Base-by-base conservation (phyloP, 1,140 invertebrate genomes). In the Portunus trituberculatus region DNA sequence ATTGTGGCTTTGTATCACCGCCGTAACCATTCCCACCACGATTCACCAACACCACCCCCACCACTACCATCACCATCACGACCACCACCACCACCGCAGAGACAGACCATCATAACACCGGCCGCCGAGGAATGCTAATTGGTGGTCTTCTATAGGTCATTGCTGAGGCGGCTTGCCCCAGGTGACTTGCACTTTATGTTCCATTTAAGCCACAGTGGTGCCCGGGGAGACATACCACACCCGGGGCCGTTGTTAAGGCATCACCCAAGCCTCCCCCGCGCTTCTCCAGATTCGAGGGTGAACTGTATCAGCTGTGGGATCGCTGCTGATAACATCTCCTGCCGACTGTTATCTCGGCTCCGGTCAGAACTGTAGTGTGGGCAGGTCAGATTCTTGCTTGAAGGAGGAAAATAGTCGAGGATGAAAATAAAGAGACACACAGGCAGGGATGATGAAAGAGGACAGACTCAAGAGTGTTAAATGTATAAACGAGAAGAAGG, bases 41-140 rank as follows among this genome's bases (percentile, higher is more conserved):
- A 76, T 76, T 16, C 16, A n/a, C 59, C 7, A 76, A 25, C 20
- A 76, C 59, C 20, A 25, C n/a, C n/a, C n/a, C n/a, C n/a, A 4
- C 20, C 59, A 76, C 25, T n/a, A 76, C 67, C 67, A 76, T 0
- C 67, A 76, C 67, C 67, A 76, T 25, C 67, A n/a, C 67, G 10
- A 76, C 67, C 8, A 76, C 67, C 67, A 7, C 25, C 16, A 76
- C n/a, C 67, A 25, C 16, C 3, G 52, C 52, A n/a, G n/a, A n/a
- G n/a, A n/a, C n/a, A n/a, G 39, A 39, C 84, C 39, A 87, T 87
- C 87, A 88, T 88, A 76, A n/a, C 67, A 76, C 67, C 67, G 67
- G 67, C 67, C 67, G 25, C 67, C 67, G 67, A 76, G 67, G 67
- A 76, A 76, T 76, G 67, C 67, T 76, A 76, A 76, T 76, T 76